These are phyloP conservation scores for Catajapyx aquilonaris DNA, from an alignment of 1,140 invertebrate genomes.

Conservation along the genomic window DNA sequence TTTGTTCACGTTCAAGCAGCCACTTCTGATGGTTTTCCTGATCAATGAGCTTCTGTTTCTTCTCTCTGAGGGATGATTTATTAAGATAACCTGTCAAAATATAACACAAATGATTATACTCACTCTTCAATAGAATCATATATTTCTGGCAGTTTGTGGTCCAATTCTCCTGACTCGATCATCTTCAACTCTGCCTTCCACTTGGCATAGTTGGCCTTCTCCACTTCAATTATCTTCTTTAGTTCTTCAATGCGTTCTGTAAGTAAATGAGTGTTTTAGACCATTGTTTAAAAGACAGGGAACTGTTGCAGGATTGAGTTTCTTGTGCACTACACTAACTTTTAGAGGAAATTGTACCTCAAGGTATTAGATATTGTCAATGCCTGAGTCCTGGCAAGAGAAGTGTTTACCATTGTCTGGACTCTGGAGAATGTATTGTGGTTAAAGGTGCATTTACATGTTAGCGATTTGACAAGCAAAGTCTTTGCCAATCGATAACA, in stretches of 20 bases:
- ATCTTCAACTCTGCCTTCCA: conserved; percentile 37
- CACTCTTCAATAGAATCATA: conserved; percentile 45
- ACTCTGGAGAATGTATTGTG: too few relatives aligned
- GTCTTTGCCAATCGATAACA: too few relatives aligned
- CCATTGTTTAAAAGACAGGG: background rate
- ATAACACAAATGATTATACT: conserved; percentile 11
- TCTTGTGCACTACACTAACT: too few relatives aligned
- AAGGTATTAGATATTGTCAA: too few relatives aligned
- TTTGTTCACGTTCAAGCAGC: conserved; percentile 44
- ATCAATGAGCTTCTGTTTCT: conserved; percentile 41
- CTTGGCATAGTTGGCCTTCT: conserved; percentile 46
- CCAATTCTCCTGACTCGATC: conserved; percentile 27
- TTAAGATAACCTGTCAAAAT: conserved; percentile 1
- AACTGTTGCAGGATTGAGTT: background rate
- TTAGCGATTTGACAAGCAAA: too few relatives aligned
- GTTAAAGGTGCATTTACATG: too few relatives aligned
- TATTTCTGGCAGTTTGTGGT: conserved; percentile 46
- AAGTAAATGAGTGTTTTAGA: background rate
- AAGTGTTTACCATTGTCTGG: too few relatives aligned
- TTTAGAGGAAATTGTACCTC: too few relatives aligned
- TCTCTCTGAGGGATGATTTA: conserved; percentile 22
- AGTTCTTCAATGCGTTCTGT: conserved; percentile 56
- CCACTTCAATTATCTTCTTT: conserved; percentile 38
- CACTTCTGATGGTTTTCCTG: conserved; percentile 35
- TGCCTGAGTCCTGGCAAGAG: too few relatives aligned